These are phyloP conservation scores for Rhinoraja longicauda DNA, from an alignment of 2,797 vertebrate genomes.

Conservation along the genomic window DNA sequence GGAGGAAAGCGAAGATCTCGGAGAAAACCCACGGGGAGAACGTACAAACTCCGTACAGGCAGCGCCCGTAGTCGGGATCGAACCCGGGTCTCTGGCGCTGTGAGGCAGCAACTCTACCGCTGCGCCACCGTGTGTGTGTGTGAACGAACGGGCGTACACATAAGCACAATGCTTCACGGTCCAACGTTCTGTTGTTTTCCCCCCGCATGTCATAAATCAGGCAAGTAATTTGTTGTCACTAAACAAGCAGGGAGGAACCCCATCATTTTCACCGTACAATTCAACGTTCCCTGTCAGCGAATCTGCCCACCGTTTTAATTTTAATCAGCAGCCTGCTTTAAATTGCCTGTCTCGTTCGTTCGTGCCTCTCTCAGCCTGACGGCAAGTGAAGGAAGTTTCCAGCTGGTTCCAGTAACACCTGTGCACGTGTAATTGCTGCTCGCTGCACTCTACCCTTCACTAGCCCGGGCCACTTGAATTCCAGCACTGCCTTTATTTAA, in stretches of 20 bases:
- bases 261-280: background rate
- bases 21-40: too few relatives aligned
- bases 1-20: too few relatives aligned
- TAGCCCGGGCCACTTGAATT: background rate
- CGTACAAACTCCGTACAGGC: too few relatives aligned
- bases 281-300: background rate
- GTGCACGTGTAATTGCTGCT: background rate
- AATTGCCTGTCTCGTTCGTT: slow-evolving; percentile 8
- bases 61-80: too few relatives aligned
- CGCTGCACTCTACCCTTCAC: background rate
- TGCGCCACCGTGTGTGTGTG: background rate
- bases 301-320: slow-evolving; percentile 25
- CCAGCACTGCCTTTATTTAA: background rate
- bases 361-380: background rate
- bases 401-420: slow-evolving; percentile 29
- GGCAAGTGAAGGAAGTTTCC: slow-evolving; percentile 18
- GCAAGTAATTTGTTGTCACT: slow-evolving; percentile 30
- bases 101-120: too few relatives aligned
- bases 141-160: background rate
- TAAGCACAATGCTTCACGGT: background rate
- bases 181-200: background rate
- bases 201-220: background rate
- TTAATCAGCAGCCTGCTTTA: slow-evolving; percentile 20
- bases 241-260: background rate
- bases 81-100: too few relatives aligned